Evolutionary conservation across 1,140 invertebrate genomes (phyloP).

Genomic region (Sesamia nonagrioides): DNA sequence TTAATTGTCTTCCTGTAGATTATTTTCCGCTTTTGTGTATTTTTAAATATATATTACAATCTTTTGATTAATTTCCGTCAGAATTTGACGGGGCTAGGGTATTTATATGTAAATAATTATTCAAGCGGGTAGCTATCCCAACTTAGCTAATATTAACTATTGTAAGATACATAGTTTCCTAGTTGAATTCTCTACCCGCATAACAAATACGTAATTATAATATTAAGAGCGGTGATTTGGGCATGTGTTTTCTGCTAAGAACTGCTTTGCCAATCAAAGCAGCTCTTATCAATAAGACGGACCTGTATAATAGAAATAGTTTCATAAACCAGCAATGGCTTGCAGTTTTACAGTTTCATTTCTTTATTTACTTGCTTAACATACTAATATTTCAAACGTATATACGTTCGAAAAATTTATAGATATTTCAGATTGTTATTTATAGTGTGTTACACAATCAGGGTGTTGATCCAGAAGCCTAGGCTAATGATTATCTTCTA

Average conservation of each 20-base stretch:
- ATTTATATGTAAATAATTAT: constrained; percentile 27
- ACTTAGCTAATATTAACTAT: constrained; percentile 6
- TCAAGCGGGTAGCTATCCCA: background rate
- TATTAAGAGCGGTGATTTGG: background rate
- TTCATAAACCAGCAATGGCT: no score
- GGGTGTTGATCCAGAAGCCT: no score
- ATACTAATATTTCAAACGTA: no score
- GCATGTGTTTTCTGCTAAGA: background rate
- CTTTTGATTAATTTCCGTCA: background rate
- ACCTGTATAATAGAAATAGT: no score
- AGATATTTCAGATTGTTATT: no score
- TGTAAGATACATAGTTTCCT: background rate
- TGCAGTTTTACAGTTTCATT: no score
- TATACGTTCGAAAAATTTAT: no score
- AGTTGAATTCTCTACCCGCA: background rate
- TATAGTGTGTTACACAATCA: no score
- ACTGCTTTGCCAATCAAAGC: background rate
- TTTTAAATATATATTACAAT: background rate
- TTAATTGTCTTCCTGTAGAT: background rate
- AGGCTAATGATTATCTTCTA: no score
- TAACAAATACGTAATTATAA: background rate
- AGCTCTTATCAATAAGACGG: background rate
- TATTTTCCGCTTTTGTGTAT: background rate
- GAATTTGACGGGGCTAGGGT: background rate
- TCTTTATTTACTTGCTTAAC: no score